phyloP scores from a whole-genome alignment of 35 echinoderm and acorn worm species.

The Hemicentrotus pulcherrimus region DNA sequence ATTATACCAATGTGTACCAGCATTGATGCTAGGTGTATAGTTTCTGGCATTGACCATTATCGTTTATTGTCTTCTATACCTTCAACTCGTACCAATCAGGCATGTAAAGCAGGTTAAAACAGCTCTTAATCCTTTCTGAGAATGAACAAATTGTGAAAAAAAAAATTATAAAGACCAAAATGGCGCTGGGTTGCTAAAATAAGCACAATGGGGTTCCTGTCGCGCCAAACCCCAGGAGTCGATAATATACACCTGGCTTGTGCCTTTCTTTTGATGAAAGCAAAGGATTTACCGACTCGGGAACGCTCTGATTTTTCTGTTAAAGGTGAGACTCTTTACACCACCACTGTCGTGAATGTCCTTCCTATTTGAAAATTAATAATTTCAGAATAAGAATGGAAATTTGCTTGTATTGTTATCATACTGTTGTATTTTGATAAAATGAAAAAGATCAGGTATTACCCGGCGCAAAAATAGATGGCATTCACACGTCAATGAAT shows the following conservation, averaged over 20 bases:
- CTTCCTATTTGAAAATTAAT: background rate
- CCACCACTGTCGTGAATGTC: background rate
- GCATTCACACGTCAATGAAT: too few relatives aligned
- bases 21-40: background rate
- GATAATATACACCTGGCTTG: background rate
- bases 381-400: background rate
- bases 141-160: background rate
- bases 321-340: background rate
- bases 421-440: background rate
- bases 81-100: background rate
- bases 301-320: background rate
- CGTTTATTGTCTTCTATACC: too few relatives aligned
- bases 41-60: background rate
- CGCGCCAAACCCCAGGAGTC: background rate
- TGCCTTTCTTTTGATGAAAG: conserved; percentile 1
- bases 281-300: background rate
- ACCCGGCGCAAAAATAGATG: too few relatives aligned
- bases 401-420: too few relatives aligned
- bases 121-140: background rate
- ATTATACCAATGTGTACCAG: background rate
- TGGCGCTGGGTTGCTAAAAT: background rate
- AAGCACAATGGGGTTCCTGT: background rate
- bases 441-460: background rate
- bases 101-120: background rate
- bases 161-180: background rate